Evolutionary conservation across 1,140 invertebrate species (phyloP), one percentile per base, ranked within the genome.

Genomic region (Onthophagus taurus): DNA sequence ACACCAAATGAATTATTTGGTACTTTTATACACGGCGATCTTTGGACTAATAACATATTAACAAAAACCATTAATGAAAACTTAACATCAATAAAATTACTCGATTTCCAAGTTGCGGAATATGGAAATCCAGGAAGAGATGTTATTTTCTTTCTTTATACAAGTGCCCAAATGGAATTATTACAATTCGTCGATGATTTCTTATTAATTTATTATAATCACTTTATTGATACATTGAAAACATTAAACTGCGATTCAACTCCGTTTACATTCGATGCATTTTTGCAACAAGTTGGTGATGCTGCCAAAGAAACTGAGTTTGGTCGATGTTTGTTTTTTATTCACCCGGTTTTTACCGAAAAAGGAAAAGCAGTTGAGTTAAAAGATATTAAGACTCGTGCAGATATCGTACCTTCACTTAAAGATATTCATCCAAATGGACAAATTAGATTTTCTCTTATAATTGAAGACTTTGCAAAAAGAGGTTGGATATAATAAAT

Each of bases 41-140:
- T 75, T 19, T 79, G 76, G 77, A 59, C 68, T 4, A 78, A 78
- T 49, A 80, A 80, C 44, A 59, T 75, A 2, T 62, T 80, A 54
- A 41, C 68, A 2, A 65, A 64, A 52, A 68, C 67, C 37, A 53
- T 67, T 48, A 49, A 52, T 6, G 58, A 54, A 0, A 42, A 59
- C 16, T 60, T 70, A 0, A 50, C 61, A 1, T 62, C 68, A 20
- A 48, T 72, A 2, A 77, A 75, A 57, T 65, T 80, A 24, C 60
- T 80, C 0, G 78, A 80, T 51, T 79, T 77, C 46, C 77, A 80
- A 61, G 67, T 72, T 13, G 64, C 65, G 9, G 50, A 67, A 7
- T 69, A 70, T 29, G 59, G 63, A 0, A 76, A 68, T 13, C 60
- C 71, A 7, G 49, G 67, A 0, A 59, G 69, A 2, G 77, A 80